Evolutionary conservation across 2,113 vertebrate genomes (phyloP).

Genomic region (Alces alces): DNA sequence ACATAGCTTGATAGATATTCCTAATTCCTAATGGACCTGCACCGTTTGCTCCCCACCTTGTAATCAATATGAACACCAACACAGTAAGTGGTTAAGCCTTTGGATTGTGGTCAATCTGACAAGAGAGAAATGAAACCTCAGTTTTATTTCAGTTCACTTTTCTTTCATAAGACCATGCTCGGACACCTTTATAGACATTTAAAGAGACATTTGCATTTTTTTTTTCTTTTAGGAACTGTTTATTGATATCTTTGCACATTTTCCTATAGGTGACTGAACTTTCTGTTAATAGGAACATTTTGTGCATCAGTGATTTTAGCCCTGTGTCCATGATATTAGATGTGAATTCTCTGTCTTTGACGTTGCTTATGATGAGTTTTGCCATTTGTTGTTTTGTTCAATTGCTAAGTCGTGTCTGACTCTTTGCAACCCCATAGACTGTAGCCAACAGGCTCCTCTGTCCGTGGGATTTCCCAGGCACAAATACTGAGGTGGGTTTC

Average conservation of each 20-base stretch:
- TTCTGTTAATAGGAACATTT: not conserved
- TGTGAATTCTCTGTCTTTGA: not conserved
- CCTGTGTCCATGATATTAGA: accelerated
- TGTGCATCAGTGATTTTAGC: accelerated
- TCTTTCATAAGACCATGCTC: accelerated
- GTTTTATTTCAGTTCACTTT: accelerated
- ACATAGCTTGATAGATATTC: accelerated
- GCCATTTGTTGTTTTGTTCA: not conserved
- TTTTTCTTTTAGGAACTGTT: not conserved
- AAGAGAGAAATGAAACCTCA: not conserved
- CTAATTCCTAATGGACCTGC: not conserved
- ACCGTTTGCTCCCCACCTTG: accelerated
- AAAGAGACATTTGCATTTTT: not conserved
- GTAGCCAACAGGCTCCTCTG: not conserved
- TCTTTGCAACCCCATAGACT: not conserved
- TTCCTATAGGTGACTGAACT: not conserved
- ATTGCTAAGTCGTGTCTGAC: not conserved
- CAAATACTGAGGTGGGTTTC: not conserved
- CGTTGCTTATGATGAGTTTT: accelerated
- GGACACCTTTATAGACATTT: not conserved
- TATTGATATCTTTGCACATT: accelerated
- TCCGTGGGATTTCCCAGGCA: not conserved
- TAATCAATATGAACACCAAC: accelerated
- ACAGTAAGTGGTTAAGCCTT: accelerated
- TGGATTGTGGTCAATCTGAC: accelerated